Conservation (phyloP, 2,797 vertebrate genomes). For the Eulemur coronatus region DNA sequence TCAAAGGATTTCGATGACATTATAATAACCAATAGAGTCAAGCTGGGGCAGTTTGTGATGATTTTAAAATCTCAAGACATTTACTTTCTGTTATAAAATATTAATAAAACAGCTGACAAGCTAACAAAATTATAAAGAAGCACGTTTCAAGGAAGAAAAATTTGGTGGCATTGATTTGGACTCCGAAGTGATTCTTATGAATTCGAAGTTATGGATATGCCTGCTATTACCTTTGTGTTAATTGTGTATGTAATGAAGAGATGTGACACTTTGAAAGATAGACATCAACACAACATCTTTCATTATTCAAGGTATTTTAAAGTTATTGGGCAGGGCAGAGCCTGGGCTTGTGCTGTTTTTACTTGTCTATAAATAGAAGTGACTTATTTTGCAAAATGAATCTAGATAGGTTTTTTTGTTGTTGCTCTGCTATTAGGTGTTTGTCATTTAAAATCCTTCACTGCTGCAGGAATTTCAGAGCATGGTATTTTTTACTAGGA, state of each 20-base stretch:
- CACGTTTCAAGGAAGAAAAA: slow-evolving; percentile 25
- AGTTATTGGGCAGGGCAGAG: not conserved
- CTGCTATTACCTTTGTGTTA: not conserved
- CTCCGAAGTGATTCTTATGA: slow-evolving; percentile 32
- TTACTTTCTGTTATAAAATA: slow-evolving; percentile 71
- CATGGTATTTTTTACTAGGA: not conserved
- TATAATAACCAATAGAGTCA: slow-evolving; percentile 68
- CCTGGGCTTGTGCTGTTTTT: not conserved
- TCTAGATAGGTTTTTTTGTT: not conserved
- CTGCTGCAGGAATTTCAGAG: not conserved
- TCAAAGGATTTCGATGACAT: slow-evolving; percentile 55
- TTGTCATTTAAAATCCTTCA: not conserved
- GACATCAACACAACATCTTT: not conserved
- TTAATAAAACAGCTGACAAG: slow-evolving; percentile 60
- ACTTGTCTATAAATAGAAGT: not conserved
- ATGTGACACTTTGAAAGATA: not conserved
- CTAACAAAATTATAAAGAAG: slow-evolving; percentile 51
- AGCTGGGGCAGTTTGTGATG: slow-evolving; percentile 69
- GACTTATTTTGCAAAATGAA: slow-evolving; percentile 25
- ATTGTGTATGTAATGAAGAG: not conserved
- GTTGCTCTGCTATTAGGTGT: not conserved
- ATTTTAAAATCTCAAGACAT: slow-evolving; percentile 76
- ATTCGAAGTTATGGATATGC: not conserved
- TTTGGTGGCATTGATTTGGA: slow-evolving; percentile 31
- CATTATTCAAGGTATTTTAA: not conserved